Base-by-base conservation (phyloP, 2,797 vertebrate species). In the Tokudaia tokunoshimensis region DNA sequence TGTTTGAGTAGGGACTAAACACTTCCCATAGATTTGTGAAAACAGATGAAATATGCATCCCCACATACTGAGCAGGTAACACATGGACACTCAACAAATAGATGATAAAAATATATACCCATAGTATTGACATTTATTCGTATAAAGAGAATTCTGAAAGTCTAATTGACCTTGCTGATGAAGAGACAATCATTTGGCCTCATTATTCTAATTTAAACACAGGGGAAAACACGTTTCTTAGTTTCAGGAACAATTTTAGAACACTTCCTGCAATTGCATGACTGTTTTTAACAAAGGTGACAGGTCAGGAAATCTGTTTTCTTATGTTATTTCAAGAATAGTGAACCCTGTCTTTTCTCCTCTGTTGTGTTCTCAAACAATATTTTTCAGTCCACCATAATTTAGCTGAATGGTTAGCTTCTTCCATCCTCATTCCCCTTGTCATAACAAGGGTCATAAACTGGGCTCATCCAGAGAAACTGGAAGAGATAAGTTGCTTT, bases 101-200 rank as follows among this genome's bases (percentile, higher is more conserved):
- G 79, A 89, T 95, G 92, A 97, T 93, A 94, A 97, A 97, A 96
- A 96, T 95, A 96, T 91, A 91, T 63, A 92, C 31, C n/a, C 89
- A 87, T 61, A 87, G 88, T 92, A 96, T 95, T 97, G 94, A 95
- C 92, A 97, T 44, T 97, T 97, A 97, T 79, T 96, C 85, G 52
- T 91, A 61, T 89, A 92, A 96, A 94, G 90, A 97, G 95, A 97
- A 94, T 97, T 97, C 93, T 82, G 78, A 96, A 97, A 97, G 92
- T 93, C 44, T 91, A 94, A 96, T 96, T 92, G 96, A 79, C 63
- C 89, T 95, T 86, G 26, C 70, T 97, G 95, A 94, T 89, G 75
- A 90, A 95, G 41, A 96, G 74, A 93, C 52, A 93, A 72, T 94
- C 47, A 1, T 94, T 96, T 95, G 85, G 63, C 75, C 91, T 95